Conservation (phyloP, 2,888 invertebrate genomes). For the Athrips mouffetella region DNA sequence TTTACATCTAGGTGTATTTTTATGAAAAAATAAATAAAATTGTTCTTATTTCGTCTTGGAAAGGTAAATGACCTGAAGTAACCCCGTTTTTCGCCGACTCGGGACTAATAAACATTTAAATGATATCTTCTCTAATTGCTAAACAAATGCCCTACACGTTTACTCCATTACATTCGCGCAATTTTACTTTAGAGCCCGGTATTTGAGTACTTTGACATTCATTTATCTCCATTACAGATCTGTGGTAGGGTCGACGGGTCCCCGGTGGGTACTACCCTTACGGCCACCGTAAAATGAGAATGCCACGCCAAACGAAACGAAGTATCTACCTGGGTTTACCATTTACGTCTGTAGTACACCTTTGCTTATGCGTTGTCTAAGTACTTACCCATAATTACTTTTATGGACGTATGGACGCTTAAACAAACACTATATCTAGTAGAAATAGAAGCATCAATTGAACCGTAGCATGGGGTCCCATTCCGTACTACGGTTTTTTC, state of each 20-base stretch:
- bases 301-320: background rate
- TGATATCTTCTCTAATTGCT: slow-evolving; percentile 44
- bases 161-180: slow-evolving; percentile 69
- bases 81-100: background rate
- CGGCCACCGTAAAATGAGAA: slow-evolving; percentile 28
- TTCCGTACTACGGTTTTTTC: no score
- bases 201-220: slow-evolving; percentile 71
- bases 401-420: no score
- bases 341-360: no score
- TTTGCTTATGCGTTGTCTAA: no score
- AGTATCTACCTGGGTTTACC: no score
- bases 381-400: no score
- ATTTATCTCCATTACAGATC: slow-evolving; percentile 74
- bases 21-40: no score
- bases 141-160: slow-evolving; percentile 70
- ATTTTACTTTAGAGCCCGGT: slow-evolving; percentile 60
- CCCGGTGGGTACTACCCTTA: slow-evolving; percentile 45
- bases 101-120: slow-evolving; percentile 8
- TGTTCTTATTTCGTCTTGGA: no score
- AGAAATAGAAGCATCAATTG: no score
- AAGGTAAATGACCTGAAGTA: background rate
- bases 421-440: no score
- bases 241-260: slow-evolving; percentile 48
- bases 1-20: no score
- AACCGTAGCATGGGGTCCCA: no score